Evolutionary conservation across 2,888 invertebrate species (phyloP).

Genomic region (Doris montereyensis): DNA sequence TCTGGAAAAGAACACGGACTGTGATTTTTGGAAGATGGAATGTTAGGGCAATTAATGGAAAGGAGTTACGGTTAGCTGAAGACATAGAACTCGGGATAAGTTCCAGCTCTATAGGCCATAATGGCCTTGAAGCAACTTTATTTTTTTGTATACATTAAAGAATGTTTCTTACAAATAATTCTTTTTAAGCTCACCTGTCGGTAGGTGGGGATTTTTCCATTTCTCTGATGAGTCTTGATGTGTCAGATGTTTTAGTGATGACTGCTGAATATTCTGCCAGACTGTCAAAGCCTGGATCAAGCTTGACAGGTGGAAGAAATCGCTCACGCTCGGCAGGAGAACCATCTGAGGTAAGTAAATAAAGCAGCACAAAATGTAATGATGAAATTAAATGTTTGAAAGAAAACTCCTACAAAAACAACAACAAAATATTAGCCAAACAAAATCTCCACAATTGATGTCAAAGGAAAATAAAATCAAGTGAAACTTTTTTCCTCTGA

Average conservation of each 20-base stretch:
- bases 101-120: no score
- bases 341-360: background rate
- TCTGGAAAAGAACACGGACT: no score
- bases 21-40: no score
- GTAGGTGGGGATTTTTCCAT: conserved; percentile 47
- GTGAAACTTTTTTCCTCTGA: no score
- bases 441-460: background rate
- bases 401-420: background rate
- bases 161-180: background rate
- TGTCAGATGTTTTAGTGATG: background rate
- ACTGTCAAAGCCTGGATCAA: conserved; percentile 56
- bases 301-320: conserved; percentile 52
- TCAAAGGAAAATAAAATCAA: background rate
- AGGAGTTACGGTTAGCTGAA: no score
- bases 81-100: no score
- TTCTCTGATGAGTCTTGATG: conserved; percentile 39
- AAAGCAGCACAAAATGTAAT: background rate
- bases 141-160: no score
- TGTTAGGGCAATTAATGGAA: no score
- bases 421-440: background rate
- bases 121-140: no score
- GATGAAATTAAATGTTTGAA: background rate
- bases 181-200: conserved; percentile 45
- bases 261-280: conserved; percentile 47
- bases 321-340: conserved; percentile 42